phyloP scores from a whole-genome alignment of 2,113 vertebrate species.

The Channa maculata region DNA sequence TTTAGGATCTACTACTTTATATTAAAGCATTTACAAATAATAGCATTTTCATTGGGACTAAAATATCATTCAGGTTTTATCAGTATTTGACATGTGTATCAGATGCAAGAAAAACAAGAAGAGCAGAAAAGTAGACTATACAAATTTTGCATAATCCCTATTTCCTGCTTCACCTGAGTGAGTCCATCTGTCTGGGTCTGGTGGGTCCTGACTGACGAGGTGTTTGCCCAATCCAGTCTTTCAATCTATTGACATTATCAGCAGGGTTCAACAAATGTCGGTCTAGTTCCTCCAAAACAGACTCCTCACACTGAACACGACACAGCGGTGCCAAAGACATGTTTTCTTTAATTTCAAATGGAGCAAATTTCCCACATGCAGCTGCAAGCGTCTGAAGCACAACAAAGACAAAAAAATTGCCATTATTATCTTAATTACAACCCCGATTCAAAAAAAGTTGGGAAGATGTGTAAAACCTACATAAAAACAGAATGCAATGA shows the following conservation, averaged over 20 bases:
- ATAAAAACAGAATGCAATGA: too few species aligned
- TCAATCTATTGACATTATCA: conserved; percentile 75
- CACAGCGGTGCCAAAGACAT: conserved; percentile 91
- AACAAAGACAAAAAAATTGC: neutral
- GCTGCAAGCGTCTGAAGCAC: conserved; percentile 89
- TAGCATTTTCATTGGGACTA: too few species aligned
- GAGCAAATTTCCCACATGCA: conserved; percentile 96
- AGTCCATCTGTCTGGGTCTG: conserved; percentile 29
- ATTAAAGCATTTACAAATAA: too few species aligned
- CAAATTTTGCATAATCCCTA: neutral
- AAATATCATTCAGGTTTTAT: neutral
- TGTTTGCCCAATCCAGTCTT: conserved; percentile 85
- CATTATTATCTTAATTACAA: too few species aligned
- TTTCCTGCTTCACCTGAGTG: conserved; percentile 59
- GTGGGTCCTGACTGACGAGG: conserved; percentile 87
- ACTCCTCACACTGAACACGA: conserved; percentile 85
- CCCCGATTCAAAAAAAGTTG: too few species aligned
- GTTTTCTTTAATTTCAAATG: conserved; percentile 97
- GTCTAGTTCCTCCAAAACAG: conserved; percentile 86
- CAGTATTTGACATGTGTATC: neutral
- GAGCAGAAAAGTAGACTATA: too few species aligned
- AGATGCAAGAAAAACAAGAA: neutral
- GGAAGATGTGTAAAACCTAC: too few species aligned
- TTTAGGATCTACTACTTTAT: too few species aligned
- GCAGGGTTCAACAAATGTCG: conserved; percentile 82